phyloP scores from a whole-genome alignment of 2,113 vertebrate genomes.

The Notiomystis cincta region DNA sequence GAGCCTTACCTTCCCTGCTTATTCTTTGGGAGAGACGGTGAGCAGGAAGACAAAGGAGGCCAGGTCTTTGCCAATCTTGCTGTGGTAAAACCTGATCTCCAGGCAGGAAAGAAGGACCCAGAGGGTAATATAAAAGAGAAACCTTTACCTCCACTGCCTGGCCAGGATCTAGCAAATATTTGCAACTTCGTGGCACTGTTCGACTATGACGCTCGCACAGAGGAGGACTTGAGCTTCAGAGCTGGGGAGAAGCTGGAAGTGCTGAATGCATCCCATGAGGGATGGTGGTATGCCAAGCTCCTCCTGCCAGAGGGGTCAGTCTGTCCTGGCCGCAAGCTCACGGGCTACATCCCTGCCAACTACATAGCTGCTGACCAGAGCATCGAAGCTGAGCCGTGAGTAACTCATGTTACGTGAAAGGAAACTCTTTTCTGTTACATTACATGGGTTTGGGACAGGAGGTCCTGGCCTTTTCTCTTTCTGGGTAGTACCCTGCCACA shows the following conservation, averaged over 20 bases:
- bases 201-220: conserved; percentile 85
- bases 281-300: conserved; percentile 88
- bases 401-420: not conserved
- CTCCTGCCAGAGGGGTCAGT: conserved; percentile 66
- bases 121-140: not conserved
- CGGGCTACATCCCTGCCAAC: conserved; percentile 91
- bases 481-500: not conserved
- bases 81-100: not conserved
- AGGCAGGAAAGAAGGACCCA: not conserved
- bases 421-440: not conserved
- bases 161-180: not conserved
- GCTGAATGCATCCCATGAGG: conserved; percentile 68
- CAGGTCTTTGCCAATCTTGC: not conserved
- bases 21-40: not conserved
- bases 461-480: not conserved
- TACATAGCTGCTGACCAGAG: conserved; percentile 87
- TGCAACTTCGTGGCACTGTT: conserved; percentile 83
- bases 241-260: conserved; percentile 82
- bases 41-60: not conserved
- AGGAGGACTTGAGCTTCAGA: conserved; percentile 85
- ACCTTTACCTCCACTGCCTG: not conserved
- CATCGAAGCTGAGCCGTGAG: conserved; percentile 88
- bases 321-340: conserved; percentile 13
- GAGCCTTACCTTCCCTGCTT: conserved; percentile 36
- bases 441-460: not conserved